Evolutionary conservation across 2,113 vertebrate genomes (phyloP), one percentile per base, ranked within the genome.

Genomic region (Ascaphus truei): DNA sequence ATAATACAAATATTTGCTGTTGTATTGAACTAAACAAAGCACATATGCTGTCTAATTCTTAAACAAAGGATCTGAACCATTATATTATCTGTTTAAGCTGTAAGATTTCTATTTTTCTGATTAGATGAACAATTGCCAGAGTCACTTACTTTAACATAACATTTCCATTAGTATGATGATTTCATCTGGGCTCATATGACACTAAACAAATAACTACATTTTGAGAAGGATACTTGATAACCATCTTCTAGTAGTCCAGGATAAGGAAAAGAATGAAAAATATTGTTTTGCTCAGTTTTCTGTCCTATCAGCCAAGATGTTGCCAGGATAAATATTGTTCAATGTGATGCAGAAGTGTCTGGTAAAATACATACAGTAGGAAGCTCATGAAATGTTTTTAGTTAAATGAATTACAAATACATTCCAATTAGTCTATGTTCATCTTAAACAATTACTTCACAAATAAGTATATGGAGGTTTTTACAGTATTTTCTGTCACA

Each of bases 121-220:
- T 55, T 12, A 31, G 27, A 20, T 55, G 47, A 50, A 50, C 52
- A 27, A 30, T 30, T 33, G 11, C 36, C 27, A 30, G 51, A 39
- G 56, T 26, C 56, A 13, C 20, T 59, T 22, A 13, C 20, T 59
- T 22, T 26, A 9, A 59, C 56, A 59, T 59, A 23, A 59, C 9
- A 59, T 59, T 37, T 59, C 36, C 56, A 59, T 59, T 59, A 59
- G 56, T 33, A 26, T 37, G 56, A 59, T 59, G 30, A 59, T 59
- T 26, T 59, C 56, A 3, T 26, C 13, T 25, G 20, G 10, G n/a
- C 33, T 59, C 33, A 51, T 12, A 25, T 51, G 27, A 25, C 23
- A 12, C 9, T 26, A 5, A 51, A 51, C 22, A 51, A 51, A 51
- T 51, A 51, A 26, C 23, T 25, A 3, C 13, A 26, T 22, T 59